Conservation (phyloP, 1,140 invertebrate genomes). For the Hypsibius dujardini region DNA sequence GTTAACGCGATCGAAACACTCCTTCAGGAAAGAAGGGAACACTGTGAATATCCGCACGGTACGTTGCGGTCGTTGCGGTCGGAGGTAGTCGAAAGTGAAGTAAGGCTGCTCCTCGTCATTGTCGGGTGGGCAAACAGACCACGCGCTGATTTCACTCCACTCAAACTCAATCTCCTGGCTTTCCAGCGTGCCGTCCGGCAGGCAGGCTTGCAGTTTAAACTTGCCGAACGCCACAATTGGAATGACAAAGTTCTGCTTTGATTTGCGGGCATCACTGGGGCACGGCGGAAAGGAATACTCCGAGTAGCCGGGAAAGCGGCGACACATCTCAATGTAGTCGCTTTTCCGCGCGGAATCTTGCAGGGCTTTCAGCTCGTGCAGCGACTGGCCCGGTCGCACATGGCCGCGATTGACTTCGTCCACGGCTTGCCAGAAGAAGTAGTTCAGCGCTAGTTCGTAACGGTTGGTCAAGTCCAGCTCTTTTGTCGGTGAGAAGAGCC, state of each 20-base stretch:
- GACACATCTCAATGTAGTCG: slow-evolving; percentile 70
- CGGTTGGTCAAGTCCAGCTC: slow-evolving; percentile 49
- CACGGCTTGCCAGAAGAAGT: slow-evolving; percentile 62
- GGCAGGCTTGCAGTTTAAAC: slow-evolving; percentile 69
- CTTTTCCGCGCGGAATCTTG: slow-evolving; percentile 68
- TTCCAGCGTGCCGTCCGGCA: slow-evolving; percentile 63
- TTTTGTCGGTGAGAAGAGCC: slow-evolving; percentile 64
- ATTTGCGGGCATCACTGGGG: slow-evolving; percentile 75
- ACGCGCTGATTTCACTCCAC: slow-evolving; percentile 60
- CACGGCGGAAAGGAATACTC: slow-evolving; percentile 84
- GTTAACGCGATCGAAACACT: slow-evolving; percentile 7
- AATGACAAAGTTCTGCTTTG: slow-evolving; percentile 56
- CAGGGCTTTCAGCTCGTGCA: slow-evolving; percentile 83
- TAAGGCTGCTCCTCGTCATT: slow-evolving; percentile 69
- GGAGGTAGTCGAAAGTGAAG: slow-evolving; percentile 66
- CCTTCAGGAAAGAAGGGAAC: slow-evolving; percentile 30
- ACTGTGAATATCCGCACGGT: slow-evolving; percentile 74
- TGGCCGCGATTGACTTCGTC: slow-evolving; percentile 86
- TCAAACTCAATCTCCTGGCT: slow-evolving; percentile 63
- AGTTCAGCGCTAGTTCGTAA: slow-evolving; percentile 45
- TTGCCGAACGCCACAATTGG: slow-evolving; percentile 51
- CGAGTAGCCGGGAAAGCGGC: slow-evolving; percentile 70
- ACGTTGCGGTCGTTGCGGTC: slow-evolving; percentile 57
- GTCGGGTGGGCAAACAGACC: slow-evolving; percentile 42
- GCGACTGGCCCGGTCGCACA: slow-evolving; percentile 63